These are phyloP conservation scores for Alces alces DNA, from an alignment of 2,113 vertebrate genomes.

Conservation along the genomic window DNA sequence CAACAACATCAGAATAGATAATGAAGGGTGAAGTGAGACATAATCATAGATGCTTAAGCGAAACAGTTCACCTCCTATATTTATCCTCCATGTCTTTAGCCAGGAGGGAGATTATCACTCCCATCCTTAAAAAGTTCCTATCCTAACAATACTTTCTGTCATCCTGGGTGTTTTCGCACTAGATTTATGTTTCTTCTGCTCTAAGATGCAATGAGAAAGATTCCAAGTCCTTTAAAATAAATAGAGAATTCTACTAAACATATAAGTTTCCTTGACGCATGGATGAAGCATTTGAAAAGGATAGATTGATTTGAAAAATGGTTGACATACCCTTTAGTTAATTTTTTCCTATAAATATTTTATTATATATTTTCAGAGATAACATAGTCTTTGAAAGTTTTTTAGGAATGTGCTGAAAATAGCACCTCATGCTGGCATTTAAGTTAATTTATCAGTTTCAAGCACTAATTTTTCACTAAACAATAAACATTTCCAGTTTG, in stretches of 20 bases:
- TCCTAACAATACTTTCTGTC: background rate
- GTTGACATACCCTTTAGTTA: background rate
- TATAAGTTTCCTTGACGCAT: background rate
- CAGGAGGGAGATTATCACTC: background rate
- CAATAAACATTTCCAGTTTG: slow-evolving; percentile 14
- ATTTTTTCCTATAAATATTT: background rate
- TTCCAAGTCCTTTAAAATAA: background rate
- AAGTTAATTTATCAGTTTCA: background rate
- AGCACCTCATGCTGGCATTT: background rate
- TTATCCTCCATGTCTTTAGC: background rate
- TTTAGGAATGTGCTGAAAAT: background rate
- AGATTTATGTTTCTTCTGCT: background rate
- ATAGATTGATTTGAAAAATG: background rate
- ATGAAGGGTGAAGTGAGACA: background rate
- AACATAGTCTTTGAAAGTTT: background rate
- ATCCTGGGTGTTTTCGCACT: background rate
- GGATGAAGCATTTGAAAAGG: slow-evolving; percentile 7
- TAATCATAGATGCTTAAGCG: background rate
- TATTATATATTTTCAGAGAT: background rate
- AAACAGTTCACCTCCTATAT: background rate
- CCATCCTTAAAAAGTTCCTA: background rate
- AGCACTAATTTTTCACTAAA: background rate
- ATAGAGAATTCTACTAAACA: background rate
- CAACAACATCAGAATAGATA: background rate
- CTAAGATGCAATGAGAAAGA: background rate